Conservation (phyloP, 1,140 invertebrate genomes). For the Cydia strobilella region DNA sequence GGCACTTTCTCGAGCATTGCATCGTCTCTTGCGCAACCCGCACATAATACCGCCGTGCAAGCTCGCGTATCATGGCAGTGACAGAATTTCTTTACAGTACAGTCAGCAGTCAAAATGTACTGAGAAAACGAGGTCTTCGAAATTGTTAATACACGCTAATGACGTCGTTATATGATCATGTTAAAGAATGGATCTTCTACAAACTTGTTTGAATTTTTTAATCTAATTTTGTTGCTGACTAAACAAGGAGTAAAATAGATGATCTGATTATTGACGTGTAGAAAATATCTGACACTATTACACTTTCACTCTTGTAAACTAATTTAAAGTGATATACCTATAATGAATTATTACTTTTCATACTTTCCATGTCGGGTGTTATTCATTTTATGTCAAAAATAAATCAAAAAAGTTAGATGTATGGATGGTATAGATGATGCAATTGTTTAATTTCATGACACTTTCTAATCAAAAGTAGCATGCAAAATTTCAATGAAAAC, state of each 20-base stretch:
- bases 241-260: too few species aligned
- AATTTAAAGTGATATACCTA: too few species aligned
- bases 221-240: too few species aligned
- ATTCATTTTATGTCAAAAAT: neutral
- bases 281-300: too few species aligned
- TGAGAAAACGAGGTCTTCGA: neutral
- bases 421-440: neutral
- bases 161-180: neutral
- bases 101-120: neutral
- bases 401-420: neutral
- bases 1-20: conserved; percentile 69
- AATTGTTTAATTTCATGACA: conserved; percentile 36
- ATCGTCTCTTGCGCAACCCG: conserved; percentile 69
- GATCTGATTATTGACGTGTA: too few species aligned
- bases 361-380: too few species aligned
- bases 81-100: conserved; percentile 60
- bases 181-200: too few species aligned
- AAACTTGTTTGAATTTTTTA: too few species aligned
- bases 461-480: conserved; percentile 41
- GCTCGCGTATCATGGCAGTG: conserved; percentile 61
- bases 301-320: too few species aligned
- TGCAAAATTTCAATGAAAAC: conserved; percentile 71
- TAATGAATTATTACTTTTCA: too few species aligned
- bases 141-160: neutral
- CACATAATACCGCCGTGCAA: conserved; percentile 61